Evolutionary conservation across 2,888 invertebrate genomes (phyloP), one percentile per base, ranked within the genome.

Genomic region (Saturnia japonica): DNA sequence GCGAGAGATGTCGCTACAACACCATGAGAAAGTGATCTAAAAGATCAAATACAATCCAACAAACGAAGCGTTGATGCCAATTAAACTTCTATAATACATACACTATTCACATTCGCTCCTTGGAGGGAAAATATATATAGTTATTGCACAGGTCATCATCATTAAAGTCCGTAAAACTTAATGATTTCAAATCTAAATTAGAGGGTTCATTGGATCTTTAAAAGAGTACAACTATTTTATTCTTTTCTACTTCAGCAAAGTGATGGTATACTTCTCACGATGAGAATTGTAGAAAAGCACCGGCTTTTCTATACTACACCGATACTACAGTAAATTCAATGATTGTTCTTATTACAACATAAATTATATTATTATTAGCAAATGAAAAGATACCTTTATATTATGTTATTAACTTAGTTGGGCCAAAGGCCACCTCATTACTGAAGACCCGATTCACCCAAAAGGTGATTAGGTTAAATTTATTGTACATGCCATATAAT

Each of bases 371-470:
- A 34, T 34, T 34, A 34, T 34, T 34, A 34, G 3, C 6, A 34
- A 34, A 34, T 34, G 34, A 9, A 51, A 51, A 12, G 19, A 51
- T 19, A 51, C 47, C 4, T 19, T 51, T 19, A 25, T 57, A 22
- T 57, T 57, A 22, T 54, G 9, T 25, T 57, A 9, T 64, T 40
- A 64, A 64, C 1, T 64, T 40, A 16, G 40, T 64, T 34, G n/a
- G 40, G 9, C 28, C 28, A 14, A 25, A 14, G 14, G 9, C 8
- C 1, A 34, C 1, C 1, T 28, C 25, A 9, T 14, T 12, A 40
- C 64, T 9, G 3, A 40, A 64, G 1, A 34, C 64, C 69, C 69
- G 40, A 70, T 34, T 66, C 51, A 70, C 69, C 40, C 69, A 34
- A 51, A 66, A 66, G 19, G 47, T 40, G 40, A 70, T 66, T 54